Evolutionary conservation across 1,140 invertebrate species (phyloP), one percentile per base, ranked within the genome.

Genomic region (Pachyrhynchus sulphureomaculatus): DNA sequence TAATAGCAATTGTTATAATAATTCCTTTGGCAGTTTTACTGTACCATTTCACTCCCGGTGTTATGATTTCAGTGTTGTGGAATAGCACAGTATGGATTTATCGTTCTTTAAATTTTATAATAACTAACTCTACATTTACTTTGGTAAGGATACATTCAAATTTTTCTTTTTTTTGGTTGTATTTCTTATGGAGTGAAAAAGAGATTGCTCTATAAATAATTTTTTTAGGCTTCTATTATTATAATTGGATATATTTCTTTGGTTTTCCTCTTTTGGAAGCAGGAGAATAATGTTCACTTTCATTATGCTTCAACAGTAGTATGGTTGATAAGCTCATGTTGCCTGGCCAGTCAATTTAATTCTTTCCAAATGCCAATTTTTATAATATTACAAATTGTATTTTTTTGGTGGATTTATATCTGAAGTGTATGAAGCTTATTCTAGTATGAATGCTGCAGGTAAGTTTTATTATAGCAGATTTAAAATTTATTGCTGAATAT

Each of bases 291-390:
- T 23, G 66, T 65, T 15, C 67, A 80, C 29, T 88, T 87, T 66
- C 78, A 79, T 47, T 80, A 80, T 26, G 75, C 78, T 4, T 84
- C 86, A 0, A 80, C 82, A 37, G 70, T 80, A 0, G 71, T 87
- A 1, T 88, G 86, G 86, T 74, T 86, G 2, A 74, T 86, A 1
- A 74, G 84, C 17, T 84, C 82, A 41, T 78, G 84, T 45, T 86
- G 82, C 67, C 18, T 87, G 6, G 82, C 85, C 3, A 84, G 83
- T 65, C 68, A 81, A 23, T 79, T 83, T 20, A 83, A 83, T 6
- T 74, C 79, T 20, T 83, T 84, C 47, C 81, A 84, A 76, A 78
- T 85, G 2, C 74, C 82, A 44, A 77, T 83, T 44, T 88, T 88
- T 72, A 76, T 82, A 10, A 13, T 72, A 2, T 57, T 83, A 0